Evolutionary conservation across 2,888 invertebrate genomes (phyloP), one percentile per base, ranked within the genome.

Genomic region (Mesorhabditis sp.): DNA sequence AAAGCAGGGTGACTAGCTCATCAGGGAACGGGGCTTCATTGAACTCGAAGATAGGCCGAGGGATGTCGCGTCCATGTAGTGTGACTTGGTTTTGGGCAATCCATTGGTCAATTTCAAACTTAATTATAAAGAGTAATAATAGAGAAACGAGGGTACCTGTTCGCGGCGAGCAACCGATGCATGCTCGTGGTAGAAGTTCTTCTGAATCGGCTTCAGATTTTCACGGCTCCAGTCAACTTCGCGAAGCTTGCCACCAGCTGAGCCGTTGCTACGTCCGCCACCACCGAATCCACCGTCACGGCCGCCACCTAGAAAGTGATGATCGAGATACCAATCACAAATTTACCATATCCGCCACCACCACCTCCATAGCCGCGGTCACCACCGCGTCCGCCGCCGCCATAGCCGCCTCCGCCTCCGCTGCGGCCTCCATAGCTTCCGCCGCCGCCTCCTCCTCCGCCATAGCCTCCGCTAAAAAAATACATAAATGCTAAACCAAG

Each of bases 31-130:
- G 91, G 64, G 92, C 93, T 86, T 96, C 95, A 79, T 92, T 92
- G 86, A 96, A 96, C 77, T 90, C 91, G 81, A 94, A 90, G 78
- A 93, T 92, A 4, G 95, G 95, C 15, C 92, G 90, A 0, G 95
- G 95, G 66, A 92, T 90, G 75, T 91, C 90, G 62, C 90, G 90
- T 3, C 95, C 95, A 85, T 92, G 92, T 0, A 95, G 90, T 0
- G 94, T 93, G 68, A 96, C 93, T 87, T 94, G 92, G 85, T 93
- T 91, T 72, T 90, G 89, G 67, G 90, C 89, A 72, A 92, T 90
- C 87, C 92, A 95, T 5, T 90, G 90, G 79, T 94, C 80, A 66
- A 82, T 77, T 63, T 80, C 82, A 69, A 73, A 76, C 72, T 80
- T 28, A 28, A 28, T 28, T 28, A 28, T 41, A 66, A 7, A 7